Base-by-base conservation (phyloP, 2,888 invertebrate species). In the Drosophila siamana region DNA sequence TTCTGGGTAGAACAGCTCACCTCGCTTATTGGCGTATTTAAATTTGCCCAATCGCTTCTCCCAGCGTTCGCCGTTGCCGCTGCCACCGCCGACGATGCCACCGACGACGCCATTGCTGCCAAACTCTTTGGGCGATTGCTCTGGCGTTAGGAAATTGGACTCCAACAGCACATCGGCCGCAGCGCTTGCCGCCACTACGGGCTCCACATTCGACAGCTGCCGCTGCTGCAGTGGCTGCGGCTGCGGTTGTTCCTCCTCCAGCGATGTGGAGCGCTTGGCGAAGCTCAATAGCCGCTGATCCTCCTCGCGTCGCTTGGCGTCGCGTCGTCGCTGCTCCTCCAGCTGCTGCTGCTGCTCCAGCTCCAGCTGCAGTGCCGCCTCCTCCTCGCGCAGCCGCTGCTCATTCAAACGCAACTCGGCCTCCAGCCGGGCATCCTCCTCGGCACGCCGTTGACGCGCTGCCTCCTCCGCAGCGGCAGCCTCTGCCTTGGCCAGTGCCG, bases 1-100 rank as follows among this genome's bases (percentile, higher is more conserved):
- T 74, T 46, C 64, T 68, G 72, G 78, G 71, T 68, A 51, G 57
- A 63, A 67, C 76, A 79, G 83, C 88, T 89, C 89, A 94, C 94
- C 94, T 93, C 93, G 93, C 80, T 93, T 92, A 73, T 93, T 92
- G 69, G 71, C 93, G 80, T 93, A 93, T 83, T 93, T 93, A 59
- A 93, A 92, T 90, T 93, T 93, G 60, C 90, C 93, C 50, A 93
- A 92, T 72, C 91, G 88, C 62, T 89, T 89, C 70, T 91, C 90
- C 87, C 91, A 86, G 89, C 75, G 63, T 2, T 68, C 69, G 15
- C 64, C 63, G 91, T 64, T 90, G 90, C 89, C 91, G 73, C 90
- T 91, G 56, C 26, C 26, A 6, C 86, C 59, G 38, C 68, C 63
- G 30, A 89, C 91, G 73, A 90, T 91, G 56, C 26, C 26, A 6